A percentile compares a stretch with the other conserved stretches of the same genome.
These are phyloP conservation scores for Calephelis virginiensis DNA, from an alignment of 1,140 invertebrate genomes.

Conservation along the genomic window DNA sequence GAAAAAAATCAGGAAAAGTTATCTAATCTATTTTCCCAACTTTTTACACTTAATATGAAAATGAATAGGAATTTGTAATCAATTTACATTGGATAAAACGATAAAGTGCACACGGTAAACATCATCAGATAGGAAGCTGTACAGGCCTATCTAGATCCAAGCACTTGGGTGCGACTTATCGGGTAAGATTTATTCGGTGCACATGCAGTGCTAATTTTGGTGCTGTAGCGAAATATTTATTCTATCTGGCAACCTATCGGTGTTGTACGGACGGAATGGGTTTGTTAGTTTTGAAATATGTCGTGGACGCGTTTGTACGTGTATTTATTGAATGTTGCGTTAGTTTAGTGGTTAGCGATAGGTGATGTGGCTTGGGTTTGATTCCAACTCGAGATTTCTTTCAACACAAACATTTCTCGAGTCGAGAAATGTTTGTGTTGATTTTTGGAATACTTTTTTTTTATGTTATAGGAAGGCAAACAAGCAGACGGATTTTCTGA, in stretches of 20 bases:
- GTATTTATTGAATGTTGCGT: neutral
- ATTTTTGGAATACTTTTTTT: too few relatives aligned
- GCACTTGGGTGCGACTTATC: constrained; percentile 23
- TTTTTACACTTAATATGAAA: constrained; percentile 9
- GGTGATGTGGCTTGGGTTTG: neutral
- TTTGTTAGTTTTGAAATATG: constrained; percentile 19
- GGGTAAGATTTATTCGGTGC: constrained; percentile 26
- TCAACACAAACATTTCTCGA: too few relatives aligned
- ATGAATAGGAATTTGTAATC: constrained; percentile 12
- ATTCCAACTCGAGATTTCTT: too few relatives aligned
- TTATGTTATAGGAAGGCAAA: too few relatives aligned
- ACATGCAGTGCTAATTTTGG: constrained; percentile 29
- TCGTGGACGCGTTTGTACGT: constrained; percentile 4
- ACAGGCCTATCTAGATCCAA: constrained; percentile 17
- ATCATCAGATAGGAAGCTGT: constrained; percentile 16
- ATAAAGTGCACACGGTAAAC: constrained; percentile 14
- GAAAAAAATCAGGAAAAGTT: too few relatives aligned
- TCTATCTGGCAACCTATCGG: constrained; percentile 22
- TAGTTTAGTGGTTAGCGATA: neutral
- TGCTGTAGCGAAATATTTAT: constrained; percentile 21
- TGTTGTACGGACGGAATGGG: constrained; percentile 18
- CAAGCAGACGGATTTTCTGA: too few relatives aligned
- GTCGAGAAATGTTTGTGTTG: too few relatives aligned
- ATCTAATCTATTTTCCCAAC: neutral
- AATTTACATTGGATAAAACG: constrained; percentile 15